Base-by-base conservation (phyloP, 2,797 vertebrate genomes). In the Thaleichthys pacificus region DNA sequence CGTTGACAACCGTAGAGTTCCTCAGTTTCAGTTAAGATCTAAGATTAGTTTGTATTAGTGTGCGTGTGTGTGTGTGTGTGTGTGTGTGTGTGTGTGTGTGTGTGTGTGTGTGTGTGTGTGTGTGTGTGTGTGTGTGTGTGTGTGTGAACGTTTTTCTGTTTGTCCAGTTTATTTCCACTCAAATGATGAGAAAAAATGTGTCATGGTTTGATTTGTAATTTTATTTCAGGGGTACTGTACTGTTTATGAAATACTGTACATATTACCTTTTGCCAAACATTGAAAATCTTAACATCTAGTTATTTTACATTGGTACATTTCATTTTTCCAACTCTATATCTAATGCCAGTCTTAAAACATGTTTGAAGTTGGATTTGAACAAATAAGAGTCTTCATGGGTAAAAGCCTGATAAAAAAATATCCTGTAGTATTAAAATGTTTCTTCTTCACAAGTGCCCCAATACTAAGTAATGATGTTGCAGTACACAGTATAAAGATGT, bases 21-120 rank as follows among this genome's bases (percentile, higher is more conserved):
- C 26, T 62, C 71, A 66, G 83, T 84, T 87, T 88, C 75, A 14
- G 9, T 12, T 47, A 47, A 47, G 42, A 47, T 47, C 42, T 47
- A 12, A 47, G 42, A 47, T 47, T 47, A 12, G 9, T 14, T 3
- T 28, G 42, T 26, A 38, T 51, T 42, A 28, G 65, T 54, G 42
- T 30, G 42, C 2, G 24, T 24, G 24, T 24, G 65, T 54, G 42
- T 30, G 42, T 5, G 24, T 19, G 42, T 42, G 65, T 54, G 42
- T 30, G 42, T 5, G 24, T 19, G 42, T 42, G 65, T 54, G 42
- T 30, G 42, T 0, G 15, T 28, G 42, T 42, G 63, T 38, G 63
- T 11, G 30, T 26, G 62, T n/a, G 62, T 38, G 35, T 38, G 47
- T 51, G 49, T 54, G 51, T 54, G 51, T 19, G 51, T 54, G 51